Conservation (phyloP, 1,140 invertebrate genomes). For the Cyrtorhinus lividipennis region DNA sequence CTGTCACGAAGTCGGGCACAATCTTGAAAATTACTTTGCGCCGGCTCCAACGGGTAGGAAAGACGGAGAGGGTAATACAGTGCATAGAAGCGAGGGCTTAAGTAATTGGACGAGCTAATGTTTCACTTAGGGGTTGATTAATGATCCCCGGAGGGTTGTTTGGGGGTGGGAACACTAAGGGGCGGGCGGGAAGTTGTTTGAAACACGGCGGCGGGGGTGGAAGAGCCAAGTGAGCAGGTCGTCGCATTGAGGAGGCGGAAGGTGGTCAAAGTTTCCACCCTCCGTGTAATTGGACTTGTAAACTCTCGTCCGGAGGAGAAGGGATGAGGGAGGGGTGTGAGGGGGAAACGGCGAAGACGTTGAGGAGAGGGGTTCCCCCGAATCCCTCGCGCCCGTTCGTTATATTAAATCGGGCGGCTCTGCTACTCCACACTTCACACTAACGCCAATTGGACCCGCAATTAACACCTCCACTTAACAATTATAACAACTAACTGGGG, state of each 20-base stretch:
- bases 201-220: neutral
- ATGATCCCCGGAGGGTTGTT: conserved; percentile 12
- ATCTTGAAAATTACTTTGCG: conserved; percentile 12
- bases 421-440: no score
- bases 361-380: no score
- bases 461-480: no score
- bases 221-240: no score
- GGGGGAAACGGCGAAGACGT: no score
- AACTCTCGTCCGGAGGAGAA: no score
- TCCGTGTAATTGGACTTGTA: conserved; percentile 12
- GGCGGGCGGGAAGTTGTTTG: neutral
- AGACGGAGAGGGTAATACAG: conserved; percentile 2
- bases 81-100: conserved; percentile 10
- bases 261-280: conserved; percentile 8
- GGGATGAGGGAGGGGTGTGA: no score
- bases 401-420: no score
- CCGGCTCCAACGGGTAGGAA: neutral
- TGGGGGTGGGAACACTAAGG: neutral
- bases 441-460: no score
- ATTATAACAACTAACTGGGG: no score
- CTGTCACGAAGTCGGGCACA: conserved; percentile 1
- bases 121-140: conserved; percentile 13
- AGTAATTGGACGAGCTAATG: conserved; percentile 13
- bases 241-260: no score
- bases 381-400: no score